phyloP scores from a whole-genome alignment of 2,797 vertebrate species.

The Cetoscarus ocellatus region DNA sequence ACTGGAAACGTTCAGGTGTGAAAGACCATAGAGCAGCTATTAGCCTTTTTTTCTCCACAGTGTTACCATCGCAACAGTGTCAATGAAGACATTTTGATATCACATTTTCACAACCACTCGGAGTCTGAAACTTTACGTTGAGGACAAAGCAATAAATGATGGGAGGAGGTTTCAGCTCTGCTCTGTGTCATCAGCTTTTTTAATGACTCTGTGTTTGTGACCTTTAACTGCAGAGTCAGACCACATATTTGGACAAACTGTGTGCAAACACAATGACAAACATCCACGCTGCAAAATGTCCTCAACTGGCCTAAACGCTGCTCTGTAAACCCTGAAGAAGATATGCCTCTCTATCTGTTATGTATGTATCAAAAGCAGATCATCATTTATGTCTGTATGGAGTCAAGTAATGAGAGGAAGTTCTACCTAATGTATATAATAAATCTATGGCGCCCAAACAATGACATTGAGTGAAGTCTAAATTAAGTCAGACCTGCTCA shows the following conservation, averaged over 20 bases:
- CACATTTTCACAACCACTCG: slow-evolving; percentile 42
- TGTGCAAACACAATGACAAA: slow-evolving; percentile 63
- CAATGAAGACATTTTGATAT: slow-evolving; percentile 61
- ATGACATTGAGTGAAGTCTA: too few species aligned
- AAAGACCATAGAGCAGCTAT: slow-evolving; percentile 51
- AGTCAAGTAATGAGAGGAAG: too few species aligned
- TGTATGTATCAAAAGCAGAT: too few species aligned
- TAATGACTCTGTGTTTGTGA: slow-evolving; percentile 17
- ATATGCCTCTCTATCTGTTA: neutral
- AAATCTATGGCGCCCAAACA: too few species aligned
- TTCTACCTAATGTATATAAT: too few species aligned
- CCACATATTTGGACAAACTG: slow-evolving; percentile 46
- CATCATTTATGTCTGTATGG: too few species aligned
- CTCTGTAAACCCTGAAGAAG: slow-evolving; percentile 6
- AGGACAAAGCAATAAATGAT: slow-evolving; percentile 14
- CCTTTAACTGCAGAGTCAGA: slow-evolving; percentile 43
- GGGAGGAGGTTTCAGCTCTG: neutral
- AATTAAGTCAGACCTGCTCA: too few species aligned
- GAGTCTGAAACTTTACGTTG: slow-evolving; percentile 41
- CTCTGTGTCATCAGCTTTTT: neutral
- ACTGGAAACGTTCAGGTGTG: slow-evolving; percentile 57
- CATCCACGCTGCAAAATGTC: slow-evolving; percentile 30
- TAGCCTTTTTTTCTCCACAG: slow-evolving; percentile 25
- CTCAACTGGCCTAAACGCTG: neutral
- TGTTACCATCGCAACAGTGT: slow-evolving; percentile 64